These are phyloP conservation scores for Perognathus longimembris DNA, from an alignment of 2,113 vertebrate species.

Conservation along the genomic window DNA sequence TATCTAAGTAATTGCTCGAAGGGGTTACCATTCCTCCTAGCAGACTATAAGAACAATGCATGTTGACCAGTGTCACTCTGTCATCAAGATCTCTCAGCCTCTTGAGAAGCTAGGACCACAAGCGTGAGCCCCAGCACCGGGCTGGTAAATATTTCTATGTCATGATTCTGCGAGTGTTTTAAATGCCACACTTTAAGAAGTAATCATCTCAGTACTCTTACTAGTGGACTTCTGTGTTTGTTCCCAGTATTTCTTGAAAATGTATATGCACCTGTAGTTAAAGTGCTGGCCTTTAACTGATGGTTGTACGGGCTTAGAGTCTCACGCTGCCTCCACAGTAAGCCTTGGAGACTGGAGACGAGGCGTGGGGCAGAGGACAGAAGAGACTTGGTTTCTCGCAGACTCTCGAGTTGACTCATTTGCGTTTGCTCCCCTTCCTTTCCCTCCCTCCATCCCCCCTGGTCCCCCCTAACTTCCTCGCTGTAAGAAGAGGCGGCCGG, in stretches of 20 bases:
- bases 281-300: not conserved
- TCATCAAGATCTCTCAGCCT: no score
- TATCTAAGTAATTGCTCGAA: no score
- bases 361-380: not conserved
- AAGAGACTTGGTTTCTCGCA: fast-evolving
- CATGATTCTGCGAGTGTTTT: not conserved
- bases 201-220: fast-evolving
- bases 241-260: not conserved
- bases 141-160: no score
- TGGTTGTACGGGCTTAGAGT: not conserved
- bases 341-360: not conserved
- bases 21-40: no score
- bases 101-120: no score
- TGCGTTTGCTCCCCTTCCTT: no score
- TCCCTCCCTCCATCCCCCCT: not conserved
- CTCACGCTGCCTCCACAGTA: fast-evolving
- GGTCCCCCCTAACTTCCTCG: not conserved
- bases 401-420: fast-evolving
- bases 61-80: no score
- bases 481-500: not conserved
- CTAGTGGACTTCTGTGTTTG: no score
- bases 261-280: not conserved
- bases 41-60: no score
- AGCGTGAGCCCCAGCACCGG: no score
- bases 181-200: not conserved